Evolutionary conservation across 1,140 invertebrate genomes (phyloP), one percentile per base, ranked within the genome.

Genomic region (Varroa destructor): DNA sequence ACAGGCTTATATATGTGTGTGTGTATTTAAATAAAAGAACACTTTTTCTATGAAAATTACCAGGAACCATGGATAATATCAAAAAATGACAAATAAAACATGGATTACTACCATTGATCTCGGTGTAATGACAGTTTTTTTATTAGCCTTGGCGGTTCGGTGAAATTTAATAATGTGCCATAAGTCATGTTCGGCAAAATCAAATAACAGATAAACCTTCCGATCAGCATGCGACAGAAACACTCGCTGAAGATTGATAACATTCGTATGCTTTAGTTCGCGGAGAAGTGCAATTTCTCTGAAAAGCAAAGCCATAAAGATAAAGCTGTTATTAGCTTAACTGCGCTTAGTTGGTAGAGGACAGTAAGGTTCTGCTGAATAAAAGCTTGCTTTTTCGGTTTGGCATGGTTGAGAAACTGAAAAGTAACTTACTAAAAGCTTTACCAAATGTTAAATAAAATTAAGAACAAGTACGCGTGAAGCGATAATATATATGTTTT

Each of bases 161-260:
- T 99, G 96, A 81, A 93, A 99, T 82, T 99, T 99, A 64, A 99
- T 99, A 54, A 99, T 99, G 80, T 99, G 97, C 96, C 97, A 99
- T 42, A 99, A 80, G 84, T 99, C 97, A 84, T 99, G 95, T 83
- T 99, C 97, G 3, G 96, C 94, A 83, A 96, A 99, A 79, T 99
- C 96, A 84, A 99, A 97, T 43, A 99, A 81, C 40, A 99, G 82
- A 89, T 94, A 99, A 1, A 98, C 94, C 85, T 97, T 97, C 67
- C 95, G 84, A 79, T 98, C 95, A 78, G 87, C 89, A 78, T 97
- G 93, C 0, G 96, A 98, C 8, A 99, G 84, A 79, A 99, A 99
- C 0, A 99, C 96, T 75, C 93, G 84, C 77, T 97, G 95, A 46
- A 99, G 82, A 76, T 90, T 96, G 72, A 99, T 97, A 0, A 99